Percentiles rank a stretch among this genome's conserved stretches.
Conservation (phyloP, 2,113 vertebrate genomes). For the Eublepharis macularius region DNA sequence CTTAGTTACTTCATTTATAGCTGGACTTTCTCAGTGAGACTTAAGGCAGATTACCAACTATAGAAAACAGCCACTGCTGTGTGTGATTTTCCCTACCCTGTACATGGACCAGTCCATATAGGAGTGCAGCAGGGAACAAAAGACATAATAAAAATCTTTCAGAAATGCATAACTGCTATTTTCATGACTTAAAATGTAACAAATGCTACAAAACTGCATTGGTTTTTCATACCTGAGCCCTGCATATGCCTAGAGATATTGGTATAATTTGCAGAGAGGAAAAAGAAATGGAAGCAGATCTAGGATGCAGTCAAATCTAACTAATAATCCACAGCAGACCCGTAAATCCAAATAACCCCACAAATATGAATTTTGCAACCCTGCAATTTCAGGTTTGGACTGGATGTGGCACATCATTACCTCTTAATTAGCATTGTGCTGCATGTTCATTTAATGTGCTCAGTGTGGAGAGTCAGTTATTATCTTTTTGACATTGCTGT, state of each 20-base stretch:
- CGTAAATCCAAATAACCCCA: background rate
- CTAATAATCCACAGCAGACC: background rate
- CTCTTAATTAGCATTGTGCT: background rate
- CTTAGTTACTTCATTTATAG: too few species aligned
- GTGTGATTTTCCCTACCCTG: too few species aligned
- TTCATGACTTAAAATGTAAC: background rate
- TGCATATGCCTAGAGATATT: background rate
- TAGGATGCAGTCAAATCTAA: background rate
- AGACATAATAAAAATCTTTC: too few species aligned
- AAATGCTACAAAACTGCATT: background rate
- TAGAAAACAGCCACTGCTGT: too few species aligned
- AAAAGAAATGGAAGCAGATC: fast-evolving
- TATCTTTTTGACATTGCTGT: background rate
- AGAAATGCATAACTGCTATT: background rate
- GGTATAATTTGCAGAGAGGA: background rate
- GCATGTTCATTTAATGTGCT: background rate
- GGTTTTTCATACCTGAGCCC: background rate
- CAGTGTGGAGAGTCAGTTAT: background rate
- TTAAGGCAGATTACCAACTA: too few species aligned
- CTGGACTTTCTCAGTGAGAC: too few species aligned
- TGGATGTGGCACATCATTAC: background rate
- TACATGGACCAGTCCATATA: background rate
- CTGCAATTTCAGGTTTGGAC: conserved; percentile 2
- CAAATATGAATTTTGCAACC: background rate
- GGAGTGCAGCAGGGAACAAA: too few species aligned